Conservation (phyloP, 2,113 vertebrate species). For the Poecile atricapillus region DNA sequence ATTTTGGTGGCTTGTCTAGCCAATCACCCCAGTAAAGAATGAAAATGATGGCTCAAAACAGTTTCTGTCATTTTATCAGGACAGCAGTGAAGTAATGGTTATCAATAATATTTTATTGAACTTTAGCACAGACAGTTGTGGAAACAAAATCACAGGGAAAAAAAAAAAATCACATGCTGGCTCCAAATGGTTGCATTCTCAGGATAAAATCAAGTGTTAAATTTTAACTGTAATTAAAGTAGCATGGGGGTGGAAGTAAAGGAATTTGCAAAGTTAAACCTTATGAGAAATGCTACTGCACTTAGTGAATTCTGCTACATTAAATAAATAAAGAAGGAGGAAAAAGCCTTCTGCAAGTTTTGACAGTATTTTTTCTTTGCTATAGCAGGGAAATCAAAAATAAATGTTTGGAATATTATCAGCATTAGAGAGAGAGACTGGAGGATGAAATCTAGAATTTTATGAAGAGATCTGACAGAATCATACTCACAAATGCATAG, state of each 20-base stretch:
- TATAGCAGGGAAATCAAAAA: background rate
- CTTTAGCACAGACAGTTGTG: background rate
- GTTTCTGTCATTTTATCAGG: background rate
- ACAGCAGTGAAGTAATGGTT: background rate
- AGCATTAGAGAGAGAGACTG: background rate
- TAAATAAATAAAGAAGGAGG: background rate
- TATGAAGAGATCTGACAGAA: background rate
- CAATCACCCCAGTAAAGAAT: background rate
- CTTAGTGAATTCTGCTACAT: background rate
- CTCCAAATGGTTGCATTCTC: background rate
- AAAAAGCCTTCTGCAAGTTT: background rate
- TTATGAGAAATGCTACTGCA: background rate
- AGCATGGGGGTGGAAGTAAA: background rate
- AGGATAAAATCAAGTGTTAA: background rate
- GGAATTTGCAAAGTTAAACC: background rate
- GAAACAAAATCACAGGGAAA: background rate
- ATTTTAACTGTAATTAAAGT: background rate
- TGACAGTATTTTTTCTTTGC: background rate
- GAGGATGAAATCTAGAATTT: background rate
- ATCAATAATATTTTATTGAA: background rate
- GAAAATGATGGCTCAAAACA: background rate
- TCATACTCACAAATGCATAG: background rate
- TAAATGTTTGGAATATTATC: background rate
- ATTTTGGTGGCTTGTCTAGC: background rate
- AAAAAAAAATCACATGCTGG: background rate